Percentiles rank a stretch among this genome's conserved stretches.
Evolutionary conservation across 2,797 vertebrate species (phyloP).

Genomic region (Vespertilio murinus): DNA sequence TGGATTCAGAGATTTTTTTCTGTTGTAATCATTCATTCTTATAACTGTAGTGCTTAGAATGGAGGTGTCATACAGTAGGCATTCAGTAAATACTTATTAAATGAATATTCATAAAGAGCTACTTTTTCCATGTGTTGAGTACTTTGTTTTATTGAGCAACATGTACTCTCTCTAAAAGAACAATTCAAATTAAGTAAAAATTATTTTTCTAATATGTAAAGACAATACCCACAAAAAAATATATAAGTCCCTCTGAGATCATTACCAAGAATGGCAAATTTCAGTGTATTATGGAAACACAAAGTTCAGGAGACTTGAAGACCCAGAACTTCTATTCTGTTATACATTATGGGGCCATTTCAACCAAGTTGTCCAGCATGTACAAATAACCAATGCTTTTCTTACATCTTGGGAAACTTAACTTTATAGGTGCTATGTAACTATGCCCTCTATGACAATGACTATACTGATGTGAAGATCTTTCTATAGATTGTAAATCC

Average conservation of each 20-base stretch:
- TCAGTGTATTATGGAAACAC: neutral
- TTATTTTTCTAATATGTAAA: neutral
- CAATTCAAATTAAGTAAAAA: neutral
- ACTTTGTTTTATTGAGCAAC: neutral
- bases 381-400: neutral
- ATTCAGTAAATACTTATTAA: constrained; percentile 28
- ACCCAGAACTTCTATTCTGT: neutral
- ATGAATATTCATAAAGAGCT: neutral
- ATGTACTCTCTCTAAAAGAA: neutral
- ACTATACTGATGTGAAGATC: neutral
- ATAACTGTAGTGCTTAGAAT: neutral
- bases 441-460: neutral
- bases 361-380: neutral
- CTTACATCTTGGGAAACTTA: neutral
- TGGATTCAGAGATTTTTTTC: neutral
- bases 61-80: neutral
- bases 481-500: neutral
- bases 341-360: neutral
- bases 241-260: neutral
- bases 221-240: neutral
- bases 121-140: neutral
- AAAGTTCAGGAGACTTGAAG: neutral
- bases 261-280: neutral
- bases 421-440: neutral
- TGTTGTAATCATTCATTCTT: neutral